These are phyloP conservation scores for Nemoura dubitans DNA, from an alignment of 2,888 invertebrate species.

Conservation along the genomic window DNA sequence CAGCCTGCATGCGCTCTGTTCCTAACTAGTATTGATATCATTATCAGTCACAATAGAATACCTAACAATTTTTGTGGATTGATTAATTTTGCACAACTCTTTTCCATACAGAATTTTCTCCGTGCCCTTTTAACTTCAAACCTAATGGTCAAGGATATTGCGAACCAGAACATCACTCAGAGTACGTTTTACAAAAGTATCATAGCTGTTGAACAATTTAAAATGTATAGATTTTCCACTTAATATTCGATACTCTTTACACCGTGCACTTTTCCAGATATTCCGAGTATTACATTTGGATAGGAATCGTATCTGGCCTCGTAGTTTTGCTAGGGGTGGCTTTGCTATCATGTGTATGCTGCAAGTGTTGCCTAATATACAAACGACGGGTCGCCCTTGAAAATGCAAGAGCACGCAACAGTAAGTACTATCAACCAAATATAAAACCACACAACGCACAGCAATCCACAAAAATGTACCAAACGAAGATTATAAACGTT, in stretches of 20 bases:
- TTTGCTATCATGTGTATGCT: not conserved
- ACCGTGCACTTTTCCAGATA: not conserved
- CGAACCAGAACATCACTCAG: not conserved
- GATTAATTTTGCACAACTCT: too few relatives aligned
- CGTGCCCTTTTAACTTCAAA: not conserved
- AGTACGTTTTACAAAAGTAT: not conserved
- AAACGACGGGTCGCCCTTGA: not conserved
- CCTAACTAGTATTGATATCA: too few relatives aligned
- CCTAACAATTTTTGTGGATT: too few relatives aligned
- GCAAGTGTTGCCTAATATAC: not conserved
- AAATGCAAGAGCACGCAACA: not conserved
- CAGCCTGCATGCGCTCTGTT: too few relatives aligned
- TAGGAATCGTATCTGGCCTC: not conserved
- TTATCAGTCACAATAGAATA: too few relatives aligned
- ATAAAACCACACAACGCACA: not conserved
- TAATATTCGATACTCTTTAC: too few relatives aligned
- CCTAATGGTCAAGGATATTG: not conserved
- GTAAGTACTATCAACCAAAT: not conserved
- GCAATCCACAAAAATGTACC: not conserved
- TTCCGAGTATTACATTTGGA: not conserved
- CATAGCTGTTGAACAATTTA: too few relatives aligned
- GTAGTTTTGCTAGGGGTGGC: not conserved
- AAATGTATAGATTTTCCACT: not conserved
- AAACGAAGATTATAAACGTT: not conserved
- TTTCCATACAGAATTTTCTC: not conserved